These are phyloP conservation scores for Odontesthes bonariensis DNA, from an alignment of 2,113 vertebrate genomes.

Conservation along the genomic window DNA sequence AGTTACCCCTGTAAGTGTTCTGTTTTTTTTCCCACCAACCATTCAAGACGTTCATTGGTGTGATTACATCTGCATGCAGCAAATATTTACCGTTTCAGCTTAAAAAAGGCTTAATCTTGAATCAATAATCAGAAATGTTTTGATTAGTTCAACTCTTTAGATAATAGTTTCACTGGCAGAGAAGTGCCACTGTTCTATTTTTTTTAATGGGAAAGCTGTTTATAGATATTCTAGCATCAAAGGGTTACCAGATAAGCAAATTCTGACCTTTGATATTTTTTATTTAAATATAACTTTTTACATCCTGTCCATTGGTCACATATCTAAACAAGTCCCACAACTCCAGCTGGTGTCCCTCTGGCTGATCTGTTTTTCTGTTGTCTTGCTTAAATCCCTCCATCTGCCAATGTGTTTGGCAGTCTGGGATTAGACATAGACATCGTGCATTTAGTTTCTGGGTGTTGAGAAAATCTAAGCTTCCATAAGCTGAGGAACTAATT, in stretches of 20 bases:
- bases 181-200: background rate
- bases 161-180: background rate
- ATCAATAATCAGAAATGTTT: background rate
- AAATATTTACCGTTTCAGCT: background rate
- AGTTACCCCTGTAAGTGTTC: background rate
- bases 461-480: slow-evolving; percentile 6
- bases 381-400: slow-evolving; percentile 77
- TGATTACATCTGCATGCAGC: background rate
- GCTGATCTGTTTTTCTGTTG: slow-evolving; percentile 49
- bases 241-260: background rate
- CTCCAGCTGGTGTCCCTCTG: slow-evolving; percentile 70
- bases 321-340: slow-evolving; percentile 25
- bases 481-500: background rate
- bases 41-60: background rate
- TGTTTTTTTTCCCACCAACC: background rate
- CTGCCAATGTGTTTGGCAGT: slow-evolving; percentile 52
- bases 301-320: slow-evolving; percentile 22
- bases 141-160: background rate
- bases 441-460: slow-evolving; percentile 13
- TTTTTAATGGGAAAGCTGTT: slow-evolving; percentile 3
- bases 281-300: slow-evolving; percentile 17
- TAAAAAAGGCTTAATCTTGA: background rate
- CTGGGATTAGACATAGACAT: slow-evolving; percentile 31
- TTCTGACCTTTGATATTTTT: background rate
- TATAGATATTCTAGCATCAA: background rate